phyloP scores from a whole-genome alignment of 2,797 vertebrate genomes.

The Acomys russatus region DNA sequence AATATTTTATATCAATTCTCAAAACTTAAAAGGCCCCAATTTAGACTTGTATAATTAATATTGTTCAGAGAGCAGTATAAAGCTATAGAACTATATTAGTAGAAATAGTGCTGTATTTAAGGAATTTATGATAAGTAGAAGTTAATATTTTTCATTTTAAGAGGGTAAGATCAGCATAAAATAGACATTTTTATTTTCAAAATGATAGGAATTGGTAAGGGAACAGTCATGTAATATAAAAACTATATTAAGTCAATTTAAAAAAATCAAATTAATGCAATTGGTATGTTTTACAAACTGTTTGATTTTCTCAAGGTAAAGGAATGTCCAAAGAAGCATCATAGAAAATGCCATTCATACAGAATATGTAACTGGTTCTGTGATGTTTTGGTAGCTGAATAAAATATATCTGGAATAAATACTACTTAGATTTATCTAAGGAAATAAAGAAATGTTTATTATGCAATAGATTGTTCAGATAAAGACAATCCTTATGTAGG shows the following conservation, averaged over 20 bases:
- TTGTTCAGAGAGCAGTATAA: background rate
- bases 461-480: background rate
- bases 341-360: background rate
- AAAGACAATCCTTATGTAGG: background rate
- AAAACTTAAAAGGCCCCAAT: background rate
- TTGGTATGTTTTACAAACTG: background rate
- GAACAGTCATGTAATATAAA: background rate
- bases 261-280: background rate
- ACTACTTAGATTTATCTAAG: slow-evolving; percentile 6
- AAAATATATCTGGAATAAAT: slow-evolving; percentile 30
- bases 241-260: background rate
- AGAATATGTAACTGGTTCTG: background rate
- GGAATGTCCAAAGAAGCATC: background rate
- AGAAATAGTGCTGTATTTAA: background rate
- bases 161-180: background rate
- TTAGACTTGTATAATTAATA: background rate
- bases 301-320: background rate
- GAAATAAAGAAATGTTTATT: background rate
- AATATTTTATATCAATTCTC: background rate
- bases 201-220: background rate
- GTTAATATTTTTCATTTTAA: slow-evolving; percentile 6
- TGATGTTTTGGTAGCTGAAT: slow-evolving; percentile 3
- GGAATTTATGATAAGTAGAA: slow-evolving; percentile 14
- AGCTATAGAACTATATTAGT: background rate
- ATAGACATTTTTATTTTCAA: slow-evolving; percentile 21